These are phyloP conservation scores for Thripadectes ignobilis DNA, from an alignment of 2,797 vertebrate species.

Conservation along the genomic window DNA sequence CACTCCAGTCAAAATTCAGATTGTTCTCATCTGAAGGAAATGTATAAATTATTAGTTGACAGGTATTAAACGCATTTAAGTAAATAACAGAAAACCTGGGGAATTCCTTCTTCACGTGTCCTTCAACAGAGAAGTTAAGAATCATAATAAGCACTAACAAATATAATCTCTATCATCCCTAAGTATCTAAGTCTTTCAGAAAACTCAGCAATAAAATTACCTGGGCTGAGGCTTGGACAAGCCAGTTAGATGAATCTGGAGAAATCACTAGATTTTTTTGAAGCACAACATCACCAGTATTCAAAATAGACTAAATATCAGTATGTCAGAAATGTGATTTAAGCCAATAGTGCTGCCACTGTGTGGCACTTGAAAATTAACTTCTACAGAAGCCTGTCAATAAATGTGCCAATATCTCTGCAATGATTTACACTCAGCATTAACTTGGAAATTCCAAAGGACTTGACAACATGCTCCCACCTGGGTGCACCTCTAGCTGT, in stretches of 20 bases:
- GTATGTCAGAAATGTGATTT: not conserved
- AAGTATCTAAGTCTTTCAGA: not conserved
- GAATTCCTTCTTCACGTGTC: not conserved
- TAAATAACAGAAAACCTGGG: not conserved
- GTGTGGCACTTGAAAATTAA: not conserved
- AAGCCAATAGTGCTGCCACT: not conserved
- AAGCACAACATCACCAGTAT: not conserved
- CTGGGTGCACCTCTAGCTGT: not conserved
- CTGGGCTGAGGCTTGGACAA: not conserved
- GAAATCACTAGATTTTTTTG: not conserved
- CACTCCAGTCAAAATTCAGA: not conserved
- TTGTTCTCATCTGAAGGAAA: not conserved
- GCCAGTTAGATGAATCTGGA: not conserved
- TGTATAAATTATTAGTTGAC: not conserved
- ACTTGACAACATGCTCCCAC: not conserved
- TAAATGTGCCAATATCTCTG: not conserved
- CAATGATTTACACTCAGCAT: not conserved
- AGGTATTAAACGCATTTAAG: not conserved
- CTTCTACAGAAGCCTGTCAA: not conserved
- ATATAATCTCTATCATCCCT: not conserved
- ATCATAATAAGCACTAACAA: not conserved
- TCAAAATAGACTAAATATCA: not conserved
- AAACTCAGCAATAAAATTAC: not conserved
- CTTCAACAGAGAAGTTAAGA: not conserved
- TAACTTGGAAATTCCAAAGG: not conserved